Base-by-base conservation (phyloP, 2,797 vertebrate species). In the Galaxias olidus region DNA sequence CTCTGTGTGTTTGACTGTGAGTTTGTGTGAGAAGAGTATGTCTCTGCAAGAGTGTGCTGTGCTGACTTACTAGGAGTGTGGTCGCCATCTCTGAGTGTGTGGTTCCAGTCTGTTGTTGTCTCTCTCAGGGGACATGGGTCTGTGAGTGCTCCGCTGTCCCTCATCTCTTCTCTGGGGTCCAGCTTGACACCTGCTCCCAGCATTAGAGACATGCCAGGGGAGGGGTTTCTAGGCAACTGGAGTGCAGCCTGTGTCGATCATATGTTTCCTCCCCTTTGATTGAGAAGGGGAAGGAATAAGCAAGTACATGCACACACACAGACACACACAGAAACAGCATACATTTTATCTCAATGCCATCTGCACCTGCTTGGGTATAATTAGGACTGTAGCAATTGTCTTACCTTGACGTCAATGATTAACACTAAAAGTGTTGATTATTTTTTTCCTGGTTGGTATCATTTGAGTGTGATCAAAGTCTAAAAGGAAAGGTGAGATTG, bases 221-320 rank as follows among this genome's bases (percentile, higher is more conserved):
- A 78, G 68, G 66, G 73, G 81, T 85, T 86, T 72, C 88, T 80
- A 78, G 85, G 88, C 88, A 89, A 90, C 88, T 72, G 59, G 72
- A 73, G 68, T 48, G 61, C 67, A 54, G 68, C 10, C 14, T 60
- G 0, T 70, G 49, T 46, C 44, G 47, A 63, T 74, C 53, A 62
- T 17, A 17, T 51, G 41, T 56, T 10, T 40, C 17, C 62, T 6
- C 0, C n/a, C 64, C 63, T 59, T 61, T 57, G 18, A 62, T 40
- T 65, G 4, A 55, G 13, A n/a, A 14, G 30, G 18, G 5, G n/a
- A 10, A 10, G 12, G 15, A 53, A 42, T 40, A 56, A 8, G n/a
- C 11, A 30, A 11, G 12, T 13, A 55, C 10, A 10, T 12, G 14
- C 10, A 10, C 30, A 56, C 49, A 54, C 8, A 1, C 19, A 30